Percentiles rank a stretch among this genome's conserved stretches.
Evolutionary conservation across 1,140 invertebrate genomes (phyloP).

Genomic region (Ceratosolen solmsi): DNA sequence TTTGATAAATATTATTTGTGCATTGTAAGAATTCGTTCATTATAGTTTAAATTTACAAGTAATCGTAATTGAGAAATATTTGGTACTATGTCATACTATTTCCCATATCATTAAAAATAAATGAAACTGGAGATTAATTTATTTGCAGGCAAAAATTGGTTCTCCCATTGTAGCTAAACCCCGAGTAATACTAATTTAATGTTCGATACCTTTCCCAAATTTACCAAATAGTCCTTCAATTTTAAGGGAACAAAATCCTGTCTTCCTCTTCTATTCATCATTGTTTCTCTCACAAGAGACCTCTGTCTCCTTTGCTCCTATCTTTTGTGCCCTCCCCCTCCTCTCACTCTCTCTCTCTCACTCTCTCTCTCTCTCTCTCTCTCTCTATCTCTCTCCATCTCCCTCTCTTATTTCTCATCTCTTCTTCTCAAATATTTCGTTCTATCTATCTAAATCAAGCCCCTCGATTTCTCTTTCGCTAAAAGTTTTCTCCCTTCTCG

Average conservation of each 20-base stretch:
- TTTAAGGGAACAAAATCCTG: constrained; percentile 35
- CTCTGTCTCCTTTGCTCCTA: background rate
- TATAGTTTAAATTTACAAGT: too few species aligned
- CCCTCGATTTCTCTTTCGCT: constrained; percentile 17
- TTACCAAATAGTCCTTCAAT: constrained; percentile 35
- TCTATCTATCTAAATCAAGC: constrained; percentile 41
- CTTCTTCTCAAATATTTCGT: constrained; percentile 34
- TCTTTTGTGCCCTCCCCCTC: background rate
- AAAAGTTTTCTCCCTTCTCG: constrained; percentile 18
- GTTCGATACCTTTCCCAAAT: background rate
- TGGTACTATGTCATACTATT: too few species aligned
- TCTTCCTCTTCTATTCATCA: background rate
- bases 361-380: background rate
- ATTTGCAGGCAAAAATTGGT: too few species aligned
- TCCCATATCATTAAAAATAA: too few species aligned
- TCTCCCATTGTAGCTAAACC: background rate
- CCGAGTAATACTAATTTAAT: background rate
- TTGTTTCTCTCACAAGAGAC: background rate
- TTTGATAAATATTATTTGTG: too few species aligned
- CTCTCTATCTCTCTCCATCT: constrained; percentile 19
- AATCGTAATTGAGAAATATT: too few species aligned
- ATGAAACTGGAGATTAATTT: too few species aligned
- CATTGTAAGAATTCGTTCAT: too few species aligned
- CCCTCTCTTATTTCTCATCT: constrained; percentile 1
- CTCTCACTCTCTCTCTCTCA: background rate